These are phyloP conservation scores for Prenolepis imparis DNA, from an alignment of 2,888 invertebrate genomes.

Conservation along the genomic window DNA sequence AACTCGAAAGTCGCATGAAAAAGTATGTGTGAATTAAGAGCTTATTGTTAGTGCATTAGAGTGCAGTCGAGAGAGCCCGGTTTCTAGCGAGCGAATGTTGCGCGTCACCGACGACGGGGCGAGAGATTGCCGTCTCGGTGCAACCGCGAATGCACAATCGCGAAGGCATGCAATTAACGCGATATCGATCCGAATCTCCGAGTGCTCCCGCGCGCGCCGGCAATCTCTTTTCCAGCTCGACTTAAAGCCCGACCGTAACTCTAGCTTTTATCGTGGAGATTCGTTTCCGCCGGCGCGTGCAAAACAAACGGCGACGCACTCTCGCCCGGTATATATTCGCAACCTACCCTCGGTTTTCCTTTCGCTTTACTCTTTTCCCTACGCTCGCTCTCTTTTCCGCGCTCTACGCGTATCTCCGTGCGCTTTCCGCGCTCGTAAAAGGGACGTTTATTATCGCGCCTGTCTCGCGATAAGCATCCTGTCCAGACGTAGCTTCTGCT, in stretches of 20 bases:
- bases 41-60: background rate
- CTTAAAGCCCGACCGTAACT: slow-evolving; percentile 74
- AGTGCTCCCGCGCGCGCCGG: slow-evolving; percentile 60
- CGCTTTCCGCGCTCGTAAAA: slow-evolving; percentile 78
- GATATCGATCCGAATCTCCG: slow-evolving; percentile 79
- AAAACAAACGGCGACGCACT: slow-evolving; percentile 76
- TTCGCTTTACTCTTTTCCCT: slow-evolving; percentile 39
- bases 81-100: slow-evolving; percentile 19
- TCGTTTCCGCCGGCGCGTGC: slow-evolving; percentile 77
- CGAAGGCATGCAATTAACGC: slow-evolving; percentile 80
- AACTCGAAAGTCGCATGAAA: too few species aligned
- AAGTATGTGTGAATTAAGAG: background rate
- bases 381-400: slow-evolving; percentile 51
- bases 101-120: slow-evolving; percentile 52
- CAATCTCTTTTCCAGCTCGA: slow-evolving; percentile 67
- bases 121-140: slow-evolving; percentile 44
- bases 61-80: background rate
- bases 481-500: slow-evolving; percentile 48
- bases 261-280: slow-evolving; percentile 80
- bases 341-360: slow-evolving; percentile 38
- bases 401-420: slow-evolving; percentile 43
- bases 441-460: slow-evolving; percentile 81
- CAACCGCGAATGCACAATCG: slow-evolving; percentile 74
- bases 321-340: slow-evolving; percentile 50
- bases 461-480: slow-evolving; percentile 74